Conservation (phyloP, 53 echinoderm and acorn worm genomes). For the Astropecten irregularis region DNA sequence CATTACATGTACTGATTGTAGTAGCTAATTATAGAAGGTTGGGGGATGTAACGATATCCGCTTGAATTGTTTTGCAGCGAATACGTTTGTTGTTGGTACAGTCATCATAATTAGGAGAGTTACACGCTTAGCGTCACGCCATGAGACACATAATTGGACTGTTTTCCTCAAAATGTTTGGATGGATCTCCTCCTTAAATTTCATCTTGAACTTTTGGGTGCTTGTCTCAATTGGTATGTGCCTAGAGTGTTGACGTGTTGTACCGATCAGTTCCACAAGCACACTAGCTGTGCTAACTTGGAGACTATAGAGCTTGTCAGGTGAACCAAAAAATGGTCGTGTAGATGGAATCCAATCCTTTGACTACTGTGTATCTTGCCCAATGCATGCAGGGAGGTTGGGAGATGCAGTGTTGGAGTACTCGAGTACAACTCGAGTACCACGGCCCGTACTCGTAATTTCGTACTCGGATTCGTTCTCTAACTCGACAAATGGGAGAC, state of each 20-base stretch:
- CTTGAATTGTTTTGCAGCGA: background rate
- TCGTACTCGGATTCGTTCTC: too few relatives aligned
- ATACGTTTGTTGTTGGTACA: background rate
- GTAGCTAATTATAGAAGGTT: background rate
- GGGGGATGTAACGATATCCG: background rate
- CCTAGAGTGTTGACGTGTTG: background rate
- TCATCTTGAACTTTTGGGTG: background rate
- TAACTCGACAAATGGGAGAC: too few relatives aligned
- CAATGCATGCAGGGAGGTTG: too few relatives aligned
- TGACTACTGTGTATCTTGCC: background rate
- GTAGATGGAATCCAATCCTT: constrained; percentile 8
- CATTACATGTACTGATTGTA: background rate
- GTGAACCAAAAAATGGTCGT: background rate
- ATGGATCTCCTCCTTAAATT: background rate
- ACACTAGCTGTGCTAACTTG: background rate
- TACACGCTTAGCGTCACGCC: background rate
- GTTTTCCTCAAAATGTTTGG: background rate
- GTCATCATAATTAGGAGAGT: background rate
- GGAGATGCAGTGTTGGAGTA: too few relatives aligned
- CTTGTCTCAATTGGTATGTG: background rate
- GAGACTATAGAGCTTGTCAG: background rate
- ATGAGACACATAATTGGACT: background rate
- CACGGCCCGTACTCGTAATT: too few relatives aligned
- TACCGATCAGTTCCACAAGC: background rate
- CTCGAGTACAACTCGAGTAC: too few relatives aligned